A percentile compares a stretch with the other conserved stretches of the same genome.
Evolutionary conservation across 2,797 vertebrate species (phyloP).

Genomic region (Platyrinchus mystaceus): DNA sequence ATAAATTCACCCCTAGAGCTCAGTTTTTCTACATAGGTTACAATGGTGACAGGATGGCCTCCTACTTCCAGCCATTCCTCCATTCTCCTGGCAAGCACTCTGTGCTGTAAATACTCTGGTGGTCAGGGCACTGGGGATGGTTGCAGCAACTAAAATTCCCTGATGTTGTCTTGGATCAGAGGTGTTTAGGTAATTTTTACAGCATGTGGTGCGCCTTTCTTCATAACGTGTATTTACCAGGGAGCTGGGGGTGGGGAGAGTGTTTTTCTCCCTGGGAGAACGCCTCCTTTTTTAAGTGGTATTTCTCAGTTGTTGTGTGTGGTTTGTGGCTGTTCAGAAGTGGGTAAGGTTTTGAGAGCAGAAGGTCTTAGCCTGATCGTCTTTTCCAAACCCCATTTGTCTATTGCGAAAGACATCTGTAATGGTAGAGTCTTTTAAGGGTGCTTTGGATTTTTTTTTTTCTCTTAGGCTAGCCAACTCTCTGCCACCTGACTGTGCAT

Average conservation of each 20-base stretch:
- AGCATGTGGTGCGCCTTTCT: not conserved
- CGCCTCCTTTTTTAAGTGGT: not conserved
- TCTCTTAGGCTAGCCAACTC: not conserved
- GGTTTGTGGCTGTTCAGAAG: constrained; percentile 37
- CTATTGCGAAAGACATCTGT: not conserved
- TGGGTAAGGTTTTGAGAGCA: not conserved
- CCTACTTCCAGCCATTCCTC: not conserved
- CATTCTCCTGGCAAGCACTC: not conserved
- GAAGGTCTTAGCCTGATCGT: not conserved
- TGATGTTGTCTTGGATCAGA: not conserved
- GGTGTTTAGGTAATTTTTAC: not conserved
- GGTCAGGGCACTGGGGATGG: not conserved
- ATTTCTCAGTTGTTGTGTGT: not conserved
- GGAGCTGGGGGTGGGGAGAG: not conserved
- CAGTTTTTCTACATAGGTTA: not conserved
- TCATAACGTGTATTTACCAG: not conserved
- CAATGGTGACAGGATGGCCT: not conserved
- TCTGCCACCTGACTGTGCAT: not conserved
- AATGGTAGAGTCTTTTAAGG: not conserved
- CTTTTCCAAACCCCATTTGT: not conserved
- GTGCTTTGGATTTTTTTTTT: not conserved
- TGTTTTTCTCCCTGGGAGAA: not conserved
- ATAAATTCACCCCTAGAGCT: not conserved
- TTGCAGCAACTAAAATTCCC: not conserved
- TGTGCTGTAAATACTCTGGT: not conserved